Conservation (phyloP, 2,888 invertebrate species). For the Zeuzera pyrina region DNA sequence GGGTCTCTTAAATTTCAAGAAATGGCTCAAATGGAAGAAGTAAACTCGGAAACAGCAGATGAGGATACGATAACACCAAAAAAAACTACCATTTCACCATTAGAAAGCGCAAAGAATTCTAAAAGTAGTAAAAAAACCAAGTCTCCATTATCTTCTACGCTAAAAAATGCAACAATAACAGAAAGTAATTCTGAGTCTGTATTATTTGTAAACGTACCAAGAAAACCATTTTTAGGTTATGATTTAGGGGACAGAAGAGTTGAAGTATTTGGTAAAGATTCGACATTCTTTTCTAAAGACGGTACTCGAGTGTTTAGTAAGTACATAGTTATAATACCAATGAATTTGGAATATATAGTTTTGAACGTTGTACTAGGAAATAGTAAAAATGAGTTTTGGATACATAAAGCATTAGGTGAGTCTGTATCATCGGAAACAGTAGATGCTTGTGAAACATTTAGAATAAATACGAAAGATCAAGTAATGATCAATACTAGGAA, state of each 20-base stretch:
- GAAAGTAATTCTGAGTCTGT: constrained; percentile 11
- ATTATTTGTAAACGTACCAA: constrained; percentile 16
- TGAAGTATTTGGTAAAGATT: constrained; percentile 57
- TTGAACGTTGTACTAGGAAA: constrained; percentile 46
- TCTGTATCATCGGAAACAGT: constrained; percentile 21
- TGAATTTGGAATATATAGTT: constrained; percentile 44
- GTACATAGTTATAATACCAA: constrained; percentile 50
- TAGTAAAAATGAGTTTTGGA: constrained; percentile 45
- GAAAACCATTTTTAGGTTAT: constrained; percentile 50
- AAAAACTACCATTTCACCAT: constrained; percentile 23
- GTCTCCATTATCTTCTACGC: constrained; percentile 22
- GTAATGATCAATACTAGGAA: constrained; percentile 49
- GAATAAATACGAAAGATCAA: constrained; percentile 45
- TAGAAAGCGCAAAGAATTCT: constrained; percentile 24
- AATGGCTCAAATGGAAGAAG: constrained; percentile 23
- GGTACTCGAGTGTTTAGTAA: constrained; percentile 41
- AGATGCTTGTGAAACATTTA: constrained; percentile 46
- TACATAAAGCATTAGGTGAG: constrained; percentile 47
- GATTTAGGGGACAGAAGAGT: constrained; percentile 54
- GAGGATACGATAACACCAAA: constrained; percentile 17
- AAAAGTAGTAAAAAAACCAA: constrained; percentile 39
- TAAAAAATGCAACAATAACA: constrained; percentile 24
- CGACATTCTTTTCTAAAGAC: constrained; percentile 50
- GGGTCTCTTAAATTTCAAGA: constrained; percentile 56
- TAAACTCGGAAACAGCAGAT: constrained; percentile 16